Conservation (phyloP, 2,113 vertebrate genomes). For the Nyctibius bracteatus region DNA sequence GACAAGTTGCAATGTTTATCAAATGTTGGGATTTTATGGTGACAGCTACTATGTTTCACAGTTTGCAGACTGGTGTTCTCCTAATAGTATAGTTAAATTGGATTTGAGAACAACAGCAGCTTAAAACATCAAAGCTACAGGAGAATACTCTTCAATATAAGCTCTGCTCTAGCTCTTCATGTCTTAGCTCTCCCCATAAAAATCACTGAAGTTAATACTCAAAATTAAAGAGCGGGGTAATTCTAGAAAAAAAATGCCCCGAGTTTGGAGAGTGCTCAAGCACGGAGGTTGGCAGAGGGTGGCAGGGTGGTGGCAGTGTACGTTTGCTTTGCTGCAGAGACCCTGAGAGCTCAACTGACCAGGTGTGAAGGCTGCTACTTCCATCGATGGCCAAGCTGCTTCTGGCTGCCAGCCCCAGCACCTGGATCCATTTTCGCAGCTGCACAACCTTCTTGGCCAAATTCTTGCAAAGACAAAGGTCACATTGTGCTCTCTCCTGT, state of each 20-base stretch:
- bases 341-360: background rate
- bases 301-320: background rate
- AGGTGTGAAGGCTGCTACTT: background rate
- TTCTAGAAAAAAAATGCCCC: background rate
- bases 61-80: background rate
- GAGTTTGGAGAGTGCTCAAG: background rate
- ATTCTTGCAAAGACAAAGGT: conserved; percentile 19
- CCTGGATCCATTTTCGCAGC: conserved; percentile 27
- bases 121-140: background rate
- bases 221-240: background rate
- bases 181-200: background rate
- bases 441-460: background rate
- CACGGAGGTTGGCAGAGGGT: background rate
- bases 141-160: background rate
- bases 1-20: background rate
- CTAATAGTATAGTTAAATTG: background rate
- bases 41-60: background rate
- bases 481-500: conserved; percentile 7
- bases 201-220: background rate
- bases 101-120: background rate
- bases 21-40: background rate
- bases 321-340: background rate
- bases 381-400: accelerated
- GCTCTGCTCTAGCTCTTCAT: background rate
- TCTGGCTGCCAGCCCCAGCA: background rate